phyloP scores from a whole-genome alignment of 2,113 vertebrate genomes.

The Saccopteryx bilineata region DNA sequence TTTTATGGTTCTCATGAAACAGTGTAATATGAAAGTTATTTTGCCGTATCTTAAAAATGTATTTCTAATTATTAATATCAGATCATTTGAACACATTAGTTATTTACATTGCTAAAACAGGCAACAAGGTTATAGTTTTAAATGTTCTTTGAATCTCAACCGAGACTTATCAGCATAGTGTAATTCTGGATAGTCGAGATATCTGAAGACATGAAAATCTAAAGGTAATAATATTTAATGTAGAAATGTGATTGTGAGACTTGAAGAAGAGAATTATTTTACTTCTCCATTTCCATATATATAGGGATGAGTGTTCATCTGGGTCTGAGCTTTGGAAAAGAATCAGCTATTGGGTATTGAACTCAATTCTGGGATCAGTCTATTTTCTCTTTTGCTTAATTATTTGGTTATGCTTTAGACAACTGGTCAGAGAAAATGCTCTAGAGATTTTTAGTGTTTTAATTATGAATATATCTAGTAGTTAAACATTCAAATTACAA shows the following conservation, averaged over 20 bases:
- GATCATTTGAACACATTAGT: not conserved
- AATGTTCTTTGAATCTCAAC: slow-evolving; percentile 7
- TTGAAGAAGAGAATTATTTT: not conserved
- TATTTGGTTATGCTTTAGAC: not conserved
- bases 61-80: slow-evolving; percentile 45
- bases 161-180: not conserved
- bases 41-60: not conserved
- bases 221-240: slow-evolving; percentile 16
- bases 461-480: not conserved
- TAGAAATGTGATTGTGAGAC: slow-evolving; percentile 3
- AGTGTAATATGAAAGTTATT: not conserved
- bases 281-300: not conserved
- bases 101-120: not conserved
- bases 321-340: not conserved
- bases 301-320: not conserved
- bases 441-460: not conserved
- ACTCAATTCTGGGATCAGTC: not conserved
- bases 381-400: not conserved
- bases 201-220: not conserved
- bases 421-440: slow-evolving; percentile 8
- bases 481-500: slow-evolving; percentile 38
- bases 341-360: slow-evolving; percentile 6
- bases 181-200: slow-evolving; percentile 29
- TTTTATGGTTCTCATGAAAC: not conserved
- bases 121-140: not conserved